A percentile compares a stretch with the other conserved stretches of the same genome.
Evolutionary conservation across 2,113 vertebrate genomes (phyloP).

Genomic region (Blennius ocellaris): DNA sequence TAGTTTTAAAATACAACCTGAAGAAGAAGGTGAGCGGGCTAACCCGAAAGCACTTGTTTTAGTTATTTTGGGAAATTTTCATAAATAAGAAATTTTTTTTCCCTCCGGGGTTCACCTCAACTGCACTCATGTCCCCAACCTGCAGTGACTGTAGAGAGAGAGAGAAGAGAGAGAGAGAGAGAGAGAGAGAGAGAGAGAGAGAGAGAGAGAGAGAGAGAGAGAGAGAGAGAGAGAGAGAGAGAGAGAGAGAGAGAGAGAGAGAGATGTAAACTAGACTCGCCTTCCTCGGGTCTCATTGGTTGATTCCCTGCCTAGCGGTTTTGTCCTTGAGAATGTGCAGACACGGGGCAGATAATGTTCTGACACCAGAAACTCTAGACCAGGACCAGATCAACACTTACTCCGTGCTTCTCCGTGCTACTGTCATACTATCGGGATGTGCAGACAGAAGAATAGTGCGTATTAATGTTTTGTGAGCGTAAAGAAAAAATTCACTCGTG

Average conservation of each 20-base stretch:
- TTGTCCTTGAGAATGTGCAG: conserved; percentile 88
- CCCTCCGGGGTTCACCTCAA: conserved; percentile 65
- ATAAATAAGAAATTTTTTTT: conserved; percentile 14
- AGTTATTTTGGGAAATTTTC: conserved; percentile 44
- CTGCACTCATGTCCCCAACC: conserved; percentile 68
- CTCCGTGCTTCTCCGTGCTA: conserved; percentile 59
- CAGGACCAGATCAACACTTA: conserved; percentile 79
- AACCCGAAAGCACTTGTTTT: conserved; percentile 23
- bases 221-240: conserved; percentile 53
- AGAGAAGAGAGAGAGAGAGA: conserved; percentile 41
- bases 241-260: conserved; percentile 49
- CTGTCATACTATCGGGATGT: conserved; percentile 35
- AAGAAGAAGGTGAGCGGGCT: conserved; percentile 7
- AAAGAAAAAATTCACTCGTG: not conserved
- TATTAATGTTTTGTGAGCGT: conserved; percentile 1
- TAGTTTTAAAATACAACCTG: not conserved
- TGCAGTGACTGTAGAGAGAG: conserved; percentile 59
- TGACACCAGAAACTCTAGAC: conserved; percentile 86
- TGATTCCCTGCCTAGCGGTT: conserved; percentile 68
- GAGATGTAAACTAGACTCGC: conserved; percentile 68
- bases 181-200: conserved; percentile 50
- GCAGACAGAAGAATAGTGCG: conserved; percentile 19
- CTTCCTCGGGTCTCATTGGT: conserved; percentile 70
- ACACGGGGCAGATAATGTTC: conserved; percentile 86
- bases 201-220: conserved; percentile 49